Base-by-base conservation (phyloP, 2,888 invertebrate species). In the Osmoderma eremita region DNA sequence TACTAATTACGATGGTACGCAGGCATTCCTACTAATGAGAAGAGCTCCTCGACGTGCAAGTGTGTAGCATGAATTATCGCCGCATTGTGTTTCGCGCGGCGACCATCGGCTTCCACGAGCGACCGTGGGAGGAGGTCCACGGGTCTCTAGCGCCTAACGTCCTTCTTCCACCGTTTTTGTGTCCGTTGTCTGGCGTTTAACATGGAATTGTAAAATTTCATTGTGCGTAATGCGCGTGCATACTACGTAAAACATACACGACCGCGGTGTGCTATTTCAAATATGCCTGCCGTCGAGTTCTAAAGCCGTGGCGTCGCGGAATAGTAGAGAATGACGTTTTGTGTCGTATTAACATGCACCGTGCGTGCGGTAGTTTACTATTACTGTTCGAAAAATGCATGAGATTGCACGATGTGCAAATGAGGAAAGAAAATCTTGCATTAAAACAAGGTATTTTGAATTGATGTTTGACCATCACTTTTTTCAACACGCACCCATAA, bases 21-120 rank as follows among this genome's bases (percentile, higher is more conserved):
- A 69, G 65, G 69, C 66, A 67, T 69, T 69, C 71, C 65, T 68
- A 71, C 69, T 71, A 69, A 71, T 71, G 71, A 69, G 70, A 36
- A 41, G 53, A 22, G 30, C 54, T 45, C 24, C 53, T 63, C 45
- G 66, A 56, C 66, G 66, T 49, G 69, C 69, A 69, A 70, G 67
- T 50, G 63, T 63, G 51, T 30, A 45, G 63, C 53, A 63, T 63
- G 63, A 51, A 64, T 64, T 51, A 53, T 64, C 51, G 50, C 13
- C 42, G 41, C 30, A 53, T 61, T 61, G 45, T 61, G 30, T 61
- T 64, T 53, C 42, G 63, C 30, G 30, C 24, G 17, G 53, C 63
- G 51, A 51, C 53, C 63, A 51, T 30, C 41, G 12, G 36, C 51
- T 50, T 38, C 13, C 50, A 63, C 20, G 39, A 39, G 53, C 17